Conservation (phyloP, 2,797 vertebrate species). For the Lutjanus argentimaculatus region DNA sequence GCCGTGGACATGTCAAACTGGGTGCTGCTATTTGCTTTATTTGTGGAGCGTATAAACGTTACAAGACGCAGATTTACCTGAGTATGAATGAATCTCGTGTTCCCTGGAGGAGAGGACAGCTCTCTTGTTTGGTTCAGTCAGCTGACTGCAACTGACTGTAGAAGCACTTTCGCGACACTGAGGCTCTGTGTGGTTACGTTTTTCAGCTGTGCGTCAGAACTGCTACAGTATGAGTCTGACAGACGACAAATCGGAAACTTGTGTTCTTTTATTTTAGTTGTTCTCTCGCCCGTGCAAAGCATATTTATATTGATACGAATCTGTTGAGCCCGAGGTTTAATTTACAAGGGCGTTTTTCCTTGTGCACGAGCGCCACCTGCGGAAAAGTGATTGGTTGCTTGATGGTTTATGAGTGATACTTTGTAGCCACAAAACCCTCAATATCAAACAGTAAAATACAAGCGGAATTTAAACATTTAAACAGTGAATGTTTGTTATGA, state of each 20-base stretch:
- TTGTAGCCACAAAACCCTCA: not conserved
- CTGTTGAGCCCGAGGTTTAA: not conserved
- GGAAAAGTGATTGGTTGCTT: rapidly evolving
- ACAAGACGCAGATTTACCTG: constrained; percentile 41
- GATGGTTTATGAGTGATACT: not conserved
- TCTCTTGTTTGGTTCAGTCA: constrained; percentile 51
- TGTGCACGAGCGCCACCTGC: constrained; percentile 37
- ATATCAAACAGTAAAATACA: not conserved
- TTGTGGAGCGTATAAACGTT: not conserved
- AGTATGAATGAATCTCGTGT: constrained; percentile 16
- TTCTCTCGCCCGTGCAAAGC: not conserved
- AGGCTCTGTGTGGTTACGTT: rapidly evolving
- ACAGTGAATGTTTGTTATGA: not conserved
- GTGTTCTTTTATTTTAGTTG: not conserved
- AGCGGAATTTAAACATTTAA: not conserved
- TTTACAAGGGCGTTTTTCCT: not conserved
- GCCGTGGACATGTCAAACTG: rapidly evolving
- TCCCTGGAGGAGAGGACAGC: constrained; percentile 3
- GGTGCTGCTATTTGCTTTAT: rapidly evolving
- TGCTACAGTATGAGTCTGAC: rapidly evolving
- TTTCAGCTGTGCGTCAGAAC: rapidly evolving
- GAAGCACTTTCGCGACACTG: constrained; percentile 61
- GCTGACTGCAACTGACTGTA: constrained; percentile 56
- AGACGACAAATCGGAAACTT: rapidly evolving
- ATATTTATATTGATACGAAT: constrained; percentile 10